phyloP scores from a whole-genome alignment of 2,797 vertebrate genomes.

The Pterois miles region DNA sequence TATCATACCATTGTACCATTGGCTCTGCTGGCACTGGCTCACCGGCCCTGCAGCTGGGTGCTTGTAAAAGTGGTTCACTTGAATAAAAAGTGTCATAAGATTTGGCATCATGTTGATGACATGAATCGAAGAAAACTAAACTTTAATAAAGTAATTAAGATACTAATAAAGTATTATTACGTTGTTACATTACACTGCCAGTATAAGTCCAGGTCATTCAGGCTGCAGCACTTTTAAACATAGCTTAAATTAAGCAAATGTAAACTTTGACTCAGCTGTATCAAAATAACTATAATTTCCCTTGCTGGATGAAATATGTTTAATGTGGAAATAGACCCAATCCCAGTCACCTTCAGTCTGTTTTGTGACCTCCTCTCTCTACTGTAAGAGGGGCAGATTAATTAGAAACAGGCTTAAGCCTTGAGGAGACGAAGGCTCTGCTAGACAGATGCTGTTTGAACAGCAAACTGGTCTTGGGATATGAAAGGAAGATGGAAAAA shows the following conservation, averaged over 20 bases:
- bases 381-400: conserved; percentile 51
- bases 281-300: conserved; percentile 20
- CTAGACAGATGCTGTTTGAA: conserved; percentile 66
- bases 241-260: background rate
- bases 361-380: conserved; percentile 41
- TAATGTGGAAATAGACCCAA: conserved; percentile 25
- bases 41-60: no score
- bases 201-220: background rate
- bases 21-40: no score
- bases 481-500: conserved; percentile 60
- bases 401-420: conserved; percentile 61
- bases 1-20: no score
- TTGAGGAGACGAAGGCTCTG: conserved; percentile 44
- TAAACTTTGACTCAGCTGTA: conserved; percentile 1
- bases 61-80: no score
- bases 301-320: conserved; percentile 12
- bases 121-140: no score
- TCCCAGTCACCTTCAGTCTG: conserved; percentile 48
- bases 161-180: no score
- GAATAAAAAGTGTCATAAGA: no score
- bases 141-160: no score
- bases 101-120: no score
- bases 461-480: conserved; percentile 51
- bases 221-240: background rate
- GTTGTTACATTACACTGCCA: no score